Conservation (phyloP, 1,140 invertebrate species). For the Zaprionus africanus region DNA sequence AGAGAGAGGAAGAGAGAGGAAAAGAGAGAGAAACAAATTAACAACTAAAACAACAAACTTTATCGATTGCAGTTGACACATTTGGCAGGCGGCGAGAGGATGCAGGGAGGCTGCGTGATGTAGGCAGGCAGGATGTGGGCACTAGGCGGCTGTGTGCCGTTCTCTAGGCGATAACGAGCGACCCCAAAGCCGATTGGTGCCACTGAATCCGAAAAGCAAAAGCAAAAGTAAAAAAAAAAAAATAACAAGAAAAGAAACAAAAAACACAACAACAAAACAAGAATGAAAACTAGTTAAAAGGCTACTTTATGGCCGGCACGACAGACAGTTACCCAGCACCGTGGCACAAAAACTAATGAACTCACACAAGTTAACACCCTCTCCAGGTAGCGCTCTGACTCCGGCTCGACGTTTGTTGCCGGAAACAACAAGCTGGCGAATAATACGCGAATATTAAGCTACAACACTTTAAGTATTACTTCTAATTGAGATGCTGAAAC, state of each 20-base stretch:
- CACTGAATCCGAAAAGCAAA: slow-evolving; percentile 2
- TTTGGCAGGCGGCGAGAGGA: slow-evolving; percentile 35
- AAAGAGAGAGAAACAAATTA: slow-evolving; percentile 22
- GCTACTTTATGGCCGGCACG: slow-evolving; percentile 4
- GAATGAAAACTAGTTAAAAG: slow-evolving; percentile 7
- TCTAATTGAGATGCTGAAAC: not conserved
- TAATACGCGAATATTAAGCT: not conserved
- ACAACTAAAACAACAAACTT: slow-evolving; percentile 49
- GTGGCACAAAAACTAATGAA: not conserved
- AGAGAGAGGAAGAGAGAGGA: not conserved
- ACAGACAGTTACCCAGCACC: slow-evolving; percentile 17
- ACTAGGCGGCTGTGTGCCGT: not conserved
- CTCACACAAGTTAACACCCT: not conserved
- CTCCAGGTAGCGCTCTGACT: not conserved
- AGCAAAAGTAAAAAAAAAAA: not conserved
- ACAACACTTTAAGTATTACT: slow-evolving; percentile 3
- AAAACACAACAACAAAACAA: not conserved
- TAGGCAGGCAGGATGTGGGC: slow-evolving; percentile 14
- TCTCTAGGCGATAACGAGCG: slow-evolving; percentile 27
- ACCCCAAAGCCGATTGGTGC: slow-evolving; percentile 36
- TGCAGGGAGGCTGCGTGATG: slow-evolving; percentile 4
- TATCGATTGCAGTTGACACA: slow-evolving; percentile 78
- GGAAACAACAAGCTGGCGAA: not conserved
- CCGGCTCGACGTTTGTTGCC: not conserved
- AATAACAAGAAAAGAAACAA: not conserved